Conservation (phyloP, 1,140 invertebrate species). For the Idris sp. region DNA sequence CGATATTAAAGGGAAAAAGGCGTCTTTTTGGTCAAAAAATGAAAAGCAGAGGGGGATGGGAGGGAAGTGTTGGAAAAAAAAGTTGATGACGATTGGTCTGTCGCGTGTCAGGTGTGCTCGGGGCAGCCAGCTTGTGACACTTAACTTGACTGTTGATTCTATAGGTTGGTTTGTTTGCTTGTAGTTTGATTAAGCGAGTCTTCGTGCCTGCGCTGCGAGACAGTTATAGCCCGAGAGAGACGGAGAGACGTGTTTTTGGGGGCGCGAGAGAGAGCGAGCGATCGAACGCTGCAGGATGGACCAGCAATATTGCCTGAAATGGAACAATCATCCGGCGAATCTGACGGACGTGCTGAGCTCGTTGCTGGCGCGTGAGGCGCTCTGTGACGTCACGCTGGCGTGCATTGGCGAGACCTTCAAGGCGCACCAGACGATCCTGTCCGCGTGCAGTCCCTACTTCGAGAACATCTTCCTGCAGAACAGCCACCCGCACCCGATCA, state of each 20-base stretch:
- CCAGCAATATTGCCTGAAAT: constrained; percentile 95
- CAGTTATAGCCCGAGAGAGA: not conserved
- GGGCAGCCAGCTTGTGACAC: too few species aligned
- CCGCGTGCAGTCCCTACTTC: constrained; percentile 96
- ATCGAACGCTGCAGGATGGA: constrained; percentile 84
- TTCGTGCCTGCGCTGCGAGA: not conserved
- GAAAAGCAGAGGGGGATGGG: not conserved
- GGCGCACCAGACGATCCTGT: constrained; percentile 95
- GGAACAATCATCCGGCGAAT: constrained; percentile 95
- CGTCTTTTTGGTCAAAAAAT: too few species aligned
- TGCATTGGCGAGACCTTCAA: constrained; percentile 94
- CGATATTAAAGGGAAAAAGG: too few species aligned
- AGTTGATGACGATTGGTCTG: too few species aligned
- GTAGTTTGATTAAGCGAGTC: too few species aligned
- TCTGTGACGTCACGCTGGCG: constrained; percentile 95
- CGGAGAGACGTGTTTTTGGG: not conserved
- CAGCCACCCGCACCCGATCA: constrained; percentile 93
- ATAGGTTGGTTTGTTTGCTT: too few species aligned
- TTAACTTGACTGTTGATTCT: too few species aligned
- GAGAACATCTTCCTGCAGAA: constrained; percentile 95
- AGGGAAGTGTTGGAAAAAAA: not conserved
- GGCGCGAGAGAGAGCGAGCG: constrained; percentile 11
- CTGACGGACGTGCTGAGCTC: constrained; percentile 92
- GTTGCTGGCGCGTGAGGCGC: constrained; percentile 89
- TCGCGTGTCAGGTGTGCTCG: too few species aligned